Conservation (phyloP, 2,113 vertebrate species). For the Sialia sialis region DNA sequence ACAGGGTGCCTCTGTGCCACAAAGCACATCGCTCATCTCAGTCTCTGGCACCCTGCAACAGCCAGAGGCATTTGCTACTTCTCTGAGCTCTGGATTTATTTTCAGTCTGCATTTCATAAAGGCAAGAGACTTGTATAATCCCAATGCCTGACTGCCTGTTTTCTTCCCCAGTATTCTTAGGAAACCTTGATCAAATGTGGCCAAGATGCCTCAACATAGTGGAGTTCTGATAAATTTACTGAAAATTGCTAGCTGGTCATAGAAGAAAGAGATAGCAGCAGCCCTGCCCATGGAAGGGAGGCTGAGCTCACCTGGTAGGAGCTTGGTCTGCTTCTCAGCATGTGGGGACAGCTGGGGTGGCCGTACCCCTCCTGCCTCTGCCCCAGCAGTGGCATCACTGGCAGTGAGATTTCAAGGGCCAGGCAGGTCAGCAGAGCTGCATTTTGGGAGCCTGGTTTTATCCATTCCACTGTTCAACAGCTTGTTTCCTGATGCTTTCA, state of each 20-base stretch:
- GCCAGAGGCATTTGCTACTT: not conserved
- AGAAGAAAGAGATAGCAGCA: not conserved
- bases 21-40: fast-evolving
- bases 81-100: not conserved
- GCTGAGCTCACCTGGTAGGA: not conserved
- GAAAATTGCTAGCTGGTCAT: not conserved
- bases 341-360: not conserved
- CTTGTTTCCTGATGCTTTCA: not conserved
- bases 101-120: not conserved
- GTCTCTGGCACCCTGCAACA: not conserved
- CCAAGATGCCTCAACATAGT: not conserved
- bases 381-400: not conserved
- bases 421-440: not conserved
- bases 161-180: not conserved
- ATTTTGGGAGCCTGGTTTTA: not conserved
- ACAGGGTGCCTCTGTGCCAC: not conserved
- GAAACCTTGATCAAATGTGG: not conserved
- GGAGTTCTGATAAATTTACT: not conserved
- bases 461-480: not conserved
- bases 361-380: fast-evolving
- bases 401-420: not conserved
- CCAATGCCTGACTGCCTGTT: not conserved
- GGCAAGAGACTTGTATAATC: not conserved
- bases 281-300: not conserved
- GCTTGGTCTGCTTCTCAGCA: not conserved